phyloP scores from a whole-genome alignment of 1,140 invertebrate genomes.

The Musca domestica region DNA sequence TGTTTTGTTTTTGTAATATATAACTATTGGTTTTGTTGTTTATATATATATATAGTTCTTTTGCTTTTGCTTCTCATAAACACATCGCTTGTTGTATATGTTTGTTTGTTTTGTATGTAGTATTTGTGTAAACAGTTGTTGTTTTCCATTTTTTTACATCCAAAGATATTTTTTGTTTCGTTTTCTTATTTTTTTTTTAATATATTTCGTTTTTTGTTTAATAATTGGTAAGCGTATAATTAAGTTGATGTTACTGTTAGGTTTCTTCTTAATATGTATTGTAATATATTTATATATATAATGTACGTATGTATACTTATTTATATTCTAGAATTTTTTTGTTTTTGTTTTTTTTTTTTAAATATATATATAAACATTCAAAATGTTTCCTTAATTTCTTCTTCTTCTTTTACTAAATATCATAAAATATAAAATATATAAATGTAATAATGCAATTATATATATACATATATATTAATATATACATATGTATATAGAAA shows the following conservation, averaged over 20 bases:
- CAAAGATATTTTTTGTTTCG: background rate
- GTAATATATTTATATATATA: too few relatives aligned
- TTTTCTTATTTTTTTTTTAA: conserved; percentile 1
- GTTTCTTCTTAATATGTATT: too few relatives aligned
- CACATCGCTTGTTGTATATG: background rate
- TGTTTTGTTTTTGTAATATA: background rate
- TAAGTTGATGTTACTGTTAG: too few relatives aligned
- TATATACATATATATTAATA: background rate
- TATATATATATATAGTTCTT: conserved; percentile 21
- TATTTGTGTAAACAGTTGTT: background rate
- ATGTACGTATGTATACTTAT: too few relatives aligned
- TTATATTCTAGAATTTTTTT: too few relatives aligned
- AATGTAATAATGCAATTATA: background rate
- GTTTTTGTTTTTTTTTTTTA: too few relatives aligned
- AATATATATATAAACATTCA: too few relatives aligned
- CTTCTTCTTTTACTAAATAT: too few relatives aligned
- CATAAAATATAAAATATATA: background rate
- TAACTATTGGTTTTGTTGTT: background rate
- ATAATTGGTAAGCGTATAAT: conserved; percentile 6
- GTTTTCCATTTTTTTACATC: background rate
- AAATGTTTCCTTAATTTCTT: too few relatives aligned
- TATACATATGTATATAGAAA: conserved; percentile 10
- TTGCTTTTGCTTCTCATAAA: background rate
- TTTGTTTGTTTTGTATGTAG: background rate
- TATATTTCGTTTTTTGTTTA: background rate